Evolutionary conservation across 2,888 invertebrate genomes (phyloP).

Genomic region (Euplagia quadripunctaria): DNA sequence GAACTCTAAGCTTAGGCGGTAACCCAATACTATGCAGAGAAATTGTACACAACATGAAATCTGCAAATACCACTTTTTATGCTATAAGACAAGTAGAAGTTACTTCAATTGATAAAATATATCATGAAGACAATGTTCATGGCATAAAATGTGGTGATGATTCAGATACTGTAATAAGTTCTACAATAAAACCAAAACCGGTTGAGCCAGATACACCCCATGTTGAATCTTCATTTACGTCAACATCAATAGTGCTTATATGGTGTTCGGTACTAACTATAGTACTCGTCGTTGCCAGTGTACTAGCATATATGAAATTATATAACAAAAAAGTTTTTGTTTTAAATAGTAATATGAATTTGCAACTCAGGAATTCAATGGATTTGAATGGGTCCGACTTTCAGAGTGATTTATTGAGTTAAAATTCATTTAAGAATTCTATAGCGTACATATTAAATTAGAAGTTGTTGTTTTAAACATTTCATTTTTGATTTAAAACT

Average conservation of each 20-base stretch:
- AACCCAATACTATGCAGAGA: conserved; percentile 78
- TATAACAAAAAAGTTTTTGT: conserved; percentile 41
- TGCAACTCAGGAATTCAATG: conserved; percentile 62
- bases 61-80: conserved; percentile 54
- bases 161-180: conserved; percentile 28
- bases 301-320: conserved; percentile 42
- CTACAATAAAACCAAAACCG: conserved; percentile 12
- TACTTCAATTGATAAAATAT: conserved; percentile 77
- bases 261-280: conserved; percentile 58
- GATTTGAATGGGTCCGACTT: conserved; percentile 64
- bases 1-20: conserved; percentile 74
- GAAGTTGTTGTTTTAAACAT: background rate
- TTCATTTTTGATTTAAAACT: too few species aligned
- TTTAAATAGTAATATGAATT: conserved; percentile 52
- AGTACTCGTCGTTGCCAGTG: conserved; percentile 43
- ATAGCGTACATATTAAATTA: background rate
- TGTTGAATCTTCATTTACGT: conserved; percentile 22
- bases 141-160: conserved; percentile 77
- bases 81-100: conserved; percentile 63
- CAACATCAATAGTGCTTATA: conserved; percentile 44
- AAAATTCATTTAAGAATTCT: background rate
- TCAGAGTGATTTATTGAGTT: conserved; percentile 53
- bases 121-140: conserved; percentile 80
- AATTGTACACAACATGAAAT: conserved; percentile 67
- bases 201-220: background rate